Evolutionary conservation across 2,797 vertebrate species (phyloP), one percentile per base, ranked within the genome.

Genomic region (Melanotaenia trifasciata): DNA sequence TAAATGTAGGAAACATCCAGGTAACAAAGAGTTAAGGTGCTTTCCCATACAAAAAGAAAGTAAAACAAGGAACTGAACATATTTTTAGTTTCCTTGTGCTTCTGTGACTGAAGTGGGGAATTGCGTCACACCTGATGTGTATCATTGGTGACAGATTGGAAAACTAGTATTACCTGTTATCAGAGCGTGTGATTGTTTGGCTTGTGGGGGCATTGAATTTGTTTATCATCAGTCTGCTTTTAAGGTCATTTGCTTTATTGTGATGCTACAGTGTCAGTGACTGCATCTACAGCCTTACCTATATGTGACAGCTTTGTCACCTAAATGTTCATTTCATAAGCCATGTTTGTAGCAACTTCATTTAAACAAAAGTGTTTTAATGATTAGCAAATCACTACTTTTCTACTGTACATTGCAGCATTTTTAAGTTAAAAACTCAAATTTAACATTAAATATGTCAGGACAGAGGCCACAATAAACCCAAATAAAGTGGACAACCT

Each of bases 11-110:
- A 51, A 33, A 10, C 0, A 3, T 14, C 40, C 4, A 43, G 40
- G 13, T 16, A 43, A 43, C 14, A 43, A 43, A 8, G 8, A 62
- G 32, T 5, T 67, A 3, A 50, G 50, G 28, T 10, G 12, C 22
- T 71, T 74, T 58, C n/a, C 22, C 32, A 12, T 53, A 11, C 18
- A 57, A 1, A 45, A 40, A 5, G 38, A 16, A 40, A 45, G 16
- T 5, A 45, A 45, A 80, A 62, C 18, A 32, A 50, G 68, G 20
- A 74, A 70, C 4, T 61, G 18, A 5, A 62, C 45, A 30, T 43
- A 63, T 65, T 64, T n/a, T 11, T 2, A 22, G 5, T 1, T 53
- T 73, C 58, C 28, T 58, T 45, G 24, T 38, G 32, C 32, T n/a
- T 43, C 28, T 45, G 35, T 36, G 26, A 35, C 35, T 36, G 26